Conservation (phyloP, 2,113 vertebrate genomes). For the Columbina picui region DNA sequence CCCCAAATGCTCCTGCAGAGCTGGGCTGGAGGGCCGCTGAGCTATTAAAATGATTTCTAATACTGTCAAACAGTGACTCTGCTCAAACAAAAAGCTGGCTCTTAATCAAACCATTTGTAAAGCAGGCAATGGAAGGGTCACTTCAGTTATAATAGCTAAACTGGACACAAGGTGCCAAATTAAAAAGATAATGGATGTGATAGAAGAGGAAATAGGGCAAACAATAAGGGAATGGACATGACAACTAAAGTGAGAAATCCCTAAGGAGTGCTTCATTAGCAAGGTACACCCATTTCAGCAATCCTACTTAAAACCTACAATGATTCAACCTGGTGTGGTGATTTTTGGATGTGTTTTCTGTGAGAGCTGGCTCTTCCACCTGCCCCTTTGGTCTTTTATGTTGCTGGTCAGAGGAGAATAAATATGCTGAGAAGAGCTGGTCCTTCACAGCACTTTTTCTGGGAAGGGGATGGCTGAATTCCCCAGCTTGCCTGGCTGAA, state of each 20-base stretch:
- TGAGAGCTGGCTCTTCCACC: not conserved
- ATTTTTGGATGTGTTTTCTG: not conserved
- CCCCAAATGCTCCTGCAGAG: not conserved
- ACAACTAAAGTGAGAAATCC: not conserved
- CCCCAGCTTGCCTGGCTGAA: fast-evolving
- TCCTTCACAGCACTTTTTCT: not conserved
- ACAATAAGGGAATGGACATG: not conserved
- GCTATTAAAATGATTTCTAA: not conserved
- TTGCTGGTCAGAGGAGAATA: not conserved
- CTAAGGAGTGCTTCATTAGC: not conserved
- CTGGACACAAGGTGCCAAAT: not conserved
- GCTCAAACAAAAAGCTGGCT: not conserved
- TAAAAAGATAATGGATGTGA: not conserved
- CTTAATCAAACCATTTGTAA: not conserved
- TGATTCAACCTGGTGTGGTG: not conserved
- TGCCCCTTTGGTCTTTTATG: not conserved
- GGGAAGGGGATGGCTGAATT: not conserved
- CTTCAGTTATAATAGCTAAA: not conserved
- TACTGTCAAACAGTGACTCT: not conserved
- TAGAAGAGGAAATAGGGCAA: not conserved
- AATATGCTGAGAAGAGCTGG: not conserved
- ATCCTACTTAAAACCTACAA: not conserved
- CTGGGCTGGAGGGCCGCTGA: not conserved
- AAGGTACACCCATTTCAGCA: not conserved
- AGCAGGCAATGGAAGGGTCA: not conserved